A percentile compares a stretch with the other conserved stretches of the same genome.
Evolutionary conservation across 2,888 invertebrate species (phyloP).

Genomic region (Acanthopleura granulata): DNA sequence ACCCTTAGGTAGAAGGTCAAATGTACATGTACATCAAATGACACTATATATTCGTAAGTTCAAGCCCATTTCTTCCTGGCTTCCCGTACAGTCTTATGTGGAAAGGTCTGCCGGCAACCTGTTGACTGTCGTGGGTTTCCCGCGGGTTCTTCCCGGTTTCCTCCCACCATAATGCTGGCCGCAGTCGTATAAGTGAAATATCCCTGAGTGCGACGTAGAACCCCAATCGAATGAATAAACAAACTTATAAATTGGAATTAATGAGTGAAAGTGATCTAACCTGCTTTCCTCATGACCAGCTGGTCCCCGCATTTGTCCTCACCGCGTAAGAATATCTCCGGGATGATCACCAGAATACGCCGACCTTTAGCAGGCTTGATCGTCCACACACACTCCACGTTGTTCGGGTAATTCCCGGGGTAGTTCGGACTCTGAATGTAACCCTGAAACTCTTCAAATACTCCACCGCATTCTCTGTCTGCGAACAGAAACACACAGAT

Average conservation of each 20-base stretch:
- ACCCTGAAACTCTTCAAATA: slow-evolving; percentile 59
- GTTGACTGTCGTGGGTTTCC: no score
- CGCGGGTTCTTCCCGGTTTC: no score
- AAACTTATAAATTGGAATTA: neutral
- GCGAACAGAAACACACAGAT: slow-evolving; percentile 21
- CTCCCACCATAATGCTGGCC: no score
- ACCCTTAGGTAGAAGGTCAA: no score
- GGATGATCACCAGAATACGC: slow-evolving; percentile 69
- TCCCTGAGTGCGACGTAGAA: no score
- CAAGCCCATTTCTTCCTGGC: no score
- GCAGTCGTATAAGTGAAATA: no score
- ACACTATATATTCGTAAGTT: no score
- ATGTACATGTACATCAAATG: no score
- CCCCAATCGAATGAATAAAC: no score
- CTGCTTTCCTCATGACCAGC: slow-evolving; percentile 69
- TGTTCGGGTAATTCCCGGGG: slow-evolving; percentile 70
- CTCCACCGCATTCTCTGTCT: slow-evolving; percentile 62
- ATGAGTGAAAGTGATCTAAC: slow-evolving; percentile 43
- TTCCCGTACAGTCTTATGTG: no score
- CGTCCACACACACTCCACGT: slow-evolving; percentile 69
- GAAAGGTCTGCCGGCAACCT: no score
- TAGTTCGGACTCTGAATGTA: slow-evolving; percentile 71
- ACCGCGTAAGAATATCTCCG: slow-evolving; percentile 65
- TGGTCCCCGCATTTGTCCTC: slow-evolving; percentile 68
- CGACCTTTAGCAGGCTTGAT: slow-evolving; percentile 67